Percentiles rank a stretch among this genome's conserved stretches.
Evolutionary conservation across 2,113 vertebrate genomes (phyloP).

Genomic region (Colossoma macropomum): DNA sequence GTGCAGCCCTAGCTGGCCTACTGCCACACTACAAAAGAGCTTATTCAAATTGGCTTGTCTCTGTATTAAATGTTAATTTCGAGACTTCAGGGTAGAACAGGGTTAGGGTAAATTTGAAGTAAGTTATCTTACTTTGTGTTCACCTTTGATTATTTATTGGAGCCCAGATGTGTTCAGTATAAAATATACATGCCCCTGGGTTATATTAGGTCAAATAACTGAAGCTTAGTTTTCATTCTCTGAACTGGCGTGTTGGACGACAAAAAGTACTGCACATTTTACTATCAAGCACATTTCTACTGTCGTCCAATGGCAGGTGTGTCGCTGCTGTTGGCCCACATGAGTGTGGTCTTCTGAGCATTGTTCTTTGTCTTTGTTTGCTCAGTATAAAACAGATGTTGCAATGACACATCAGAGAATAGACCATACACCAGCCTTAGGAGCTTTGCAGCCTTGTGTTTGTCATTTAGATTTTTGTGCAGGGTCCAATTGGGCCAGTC

Average conservation of each 20-base stretch:
- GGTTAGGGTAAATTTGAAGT: no score
- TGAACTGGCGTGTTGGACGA: background rate
- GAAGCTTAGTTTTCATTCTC: background rate
- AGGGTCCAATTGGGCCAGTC: slow-evolving; percentile 16
- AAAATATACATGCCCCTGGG: no score
- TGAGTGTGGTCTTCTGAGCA: background rate
- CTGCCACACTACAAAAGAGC: no score
- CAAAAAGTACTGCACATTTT: background rate
- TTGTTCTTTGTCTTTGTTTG: background rate
- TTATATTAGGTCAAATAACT: background rate
- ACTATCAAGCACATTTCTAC: background rate
- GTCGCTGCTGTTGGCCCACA: background rate
- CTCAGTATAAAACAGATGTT: slow-evolving; percentile 1
- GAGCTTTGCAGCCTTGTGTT: background rate
- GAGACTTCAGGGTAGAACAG: no score
- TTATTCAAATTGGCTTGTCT: no score
- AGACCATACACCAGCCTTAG: background rate
- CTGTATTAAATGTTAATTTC: no score
- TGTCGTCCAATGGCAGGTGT: background rate
- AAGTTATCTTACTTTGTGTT: no score
- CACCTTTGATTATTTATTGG: no score
- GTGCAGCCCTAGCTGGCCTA: no score
- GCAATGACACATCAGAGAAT: slow-evolving; percentile 7
- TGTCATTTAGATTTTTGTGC: slow-evolving; percentile 22
- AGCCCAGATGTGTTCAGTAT: no score